Evolutionary conservation across 1,140 invertebrate genomes (phyloP).

Genomic region (Lucilia cuprina): DNA sequence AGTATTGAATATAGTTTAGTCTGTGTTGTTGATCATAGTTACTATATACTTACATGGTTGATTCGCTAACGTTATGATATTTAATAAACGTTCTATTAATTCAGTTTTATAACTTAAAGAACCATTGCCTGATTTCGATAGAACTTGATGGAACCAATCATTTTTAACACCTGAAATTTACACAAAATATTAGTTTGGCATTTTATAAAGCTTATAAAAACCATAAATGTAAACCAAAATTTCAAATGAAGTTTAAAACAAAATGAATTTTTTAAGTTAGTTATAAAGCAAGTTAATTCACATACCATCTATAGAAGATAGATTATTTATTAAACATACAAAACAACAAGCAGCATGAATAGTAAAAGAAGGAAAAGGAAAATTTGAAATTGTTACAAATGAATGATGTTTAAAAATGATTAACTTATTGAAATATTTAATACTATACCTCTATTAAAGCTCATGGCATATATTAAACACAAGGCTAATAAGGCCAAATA

Average conservation of each 20-base stretch:
- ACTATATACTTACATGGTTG: conserved; percentile 72
- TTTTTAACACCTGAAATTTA: conserved; percentile 72
- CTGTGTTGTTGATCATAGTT: too few species aligned
- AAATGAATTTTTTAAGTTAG: neutral
- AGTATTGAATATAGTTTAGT: neutral
- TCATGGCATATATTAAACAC: conserved; percentile 91
- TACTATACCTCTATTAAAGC: conserved; percentile 86
- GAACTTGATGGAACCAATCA: conserved; percentile 74
- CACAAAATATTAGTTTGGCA: neutral
- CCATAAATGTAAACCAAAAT: neutral
- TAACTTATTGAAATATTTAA: neutral
- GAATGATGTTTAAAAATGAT: conserved; percentile 11
- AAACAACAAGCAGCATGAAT: conserved; percentile 31
- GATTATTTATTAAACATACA: conserved; percentile 5
- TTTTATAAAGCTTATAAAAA: neutral
- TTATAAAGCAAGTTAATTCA: conserved; percentile 21
- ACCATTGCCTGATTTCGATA: conserved; percentile 61
- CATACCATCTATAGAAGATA: conserved; percentile 44
- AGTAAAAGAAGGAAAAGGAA: conserved; percentile 25
- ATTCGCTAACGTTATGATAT: conserved; percentile 81
- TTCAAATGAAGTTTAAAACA: neutral
- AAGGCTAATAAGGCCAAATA: conserved; percentile 91
- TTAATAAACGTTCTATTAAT: conserved; percentile 80
- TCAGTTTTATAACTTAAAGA: conserved; percentile 72
- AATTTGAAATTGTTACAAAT: conserved; percentile 18